Percentiles rank a stretch among this genome's conserved stretches.
phyloP scores from a whole-genome alignment of 2,113 vertebrate genomes.

The Ophthalmolycus amberensis region DNA sequence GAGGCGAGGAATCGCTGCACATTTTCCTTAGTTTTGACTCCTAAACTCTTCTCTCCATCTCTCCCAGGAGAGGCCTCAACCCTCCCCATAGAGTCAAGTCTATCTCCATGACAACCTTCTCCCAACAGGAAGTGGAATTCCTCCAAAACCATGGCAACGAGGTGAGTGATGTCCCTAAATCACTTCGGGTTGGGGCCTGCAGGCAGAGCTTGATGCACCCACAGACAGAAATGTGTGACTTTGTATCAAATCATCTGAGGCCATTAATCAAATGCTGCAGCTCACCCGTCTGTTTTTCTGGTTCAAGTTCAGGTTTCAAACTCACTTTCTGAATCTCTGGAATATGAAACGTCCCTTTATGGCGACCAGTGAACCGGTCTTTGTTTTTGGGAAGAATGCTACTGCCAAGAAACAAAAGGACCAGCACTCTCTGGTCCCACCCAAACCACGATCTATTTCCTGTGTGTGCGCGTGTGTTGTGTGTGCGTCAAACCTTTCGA shows the following conservation, averaged over 20 bases:
- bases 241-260: background rate
- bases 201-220: background rate
- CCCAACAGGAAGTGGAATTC: slow-evolving; percentile 92
- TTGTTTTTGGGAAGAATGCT: slow-evolving; percentile 38
- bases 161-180: slow-evolving; percentile 78
- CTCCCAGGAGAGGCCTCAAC: slow-evolving; percentile 90
- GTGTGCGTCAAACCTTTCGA: background rate
- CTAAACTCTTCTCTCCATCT: slow-evolving; percentile 37
- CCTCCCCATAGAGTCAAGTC: slow-evolving; percentile 94
- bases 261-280: background rate
- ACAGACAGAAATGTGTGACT: background rate
- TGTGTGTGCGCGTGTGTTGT: slow-evolving; percentile 8
- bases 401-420: slow-evolving; percentile 47
- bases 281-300: background rate
- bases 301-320: slow-evolving; percentile 1
- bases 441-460: slow-evolving; percentile 47
- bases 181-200: background rate
- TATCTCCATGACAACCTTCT: slow-evolving; percentile 96
- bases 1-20: slow-evolving; percentile 1
- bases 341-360: slow-evolving; percentile 35
- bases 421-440: slow-evolving; percentile 34
- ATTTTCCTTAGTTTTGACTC: background rate
- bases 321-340: background rate
- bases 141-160: slow-evolving; percentile 93
- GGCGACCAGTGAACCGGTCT: slow-evolving; percentile 23